These are phyloP conservation scores for Accipiter virgatus DNA, from an alignment of 2,113 vertebrate genomes.

Conservation along the genomic window DNA sequence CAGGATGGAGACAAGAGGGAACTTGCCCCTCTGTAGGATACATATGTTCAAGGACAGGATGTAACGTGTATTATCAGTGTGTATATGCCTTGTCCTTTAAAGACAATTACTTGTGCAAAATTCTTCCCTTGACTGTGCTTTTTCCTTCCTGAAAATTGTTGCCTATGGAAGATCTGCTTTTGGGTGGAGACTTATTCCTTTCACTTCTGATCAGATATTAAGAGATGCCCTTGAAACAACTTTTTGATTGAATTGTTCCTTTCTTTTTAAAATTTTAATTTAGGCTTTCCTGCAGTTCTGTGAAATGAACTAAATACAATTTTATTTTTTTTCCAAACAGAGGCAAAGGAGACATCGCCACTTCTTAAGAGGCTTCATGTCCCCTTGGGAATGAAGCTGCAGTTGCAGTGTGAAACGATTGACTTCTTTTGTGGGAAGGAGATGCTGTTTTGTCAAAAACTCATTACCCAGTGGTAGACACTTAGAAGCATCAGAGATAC, in stretches of 20 bases:
- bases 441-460: not conserved
- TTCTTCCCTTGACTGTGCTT: not conserved
- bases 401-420: not conserved
- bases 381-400: not conserved
- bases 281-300: not conserved
- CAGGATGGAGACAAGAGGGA: not conserved
- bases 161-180: not conserved
- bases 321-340: not conserved
- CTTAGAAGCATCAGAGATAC: not conserved
- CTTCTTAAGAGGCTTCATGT: not conserved
- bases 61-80: not conserved
- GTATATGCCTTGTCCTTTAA: not conserved
- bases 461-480: not conserved
- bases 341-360: not conserved
- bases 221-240: not conserved
- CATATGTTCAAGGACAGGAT: not conserved
- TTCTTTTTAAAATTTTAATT: not conserved
- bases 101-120: not conserved
- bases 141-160: slow-evolving; percentile 22
- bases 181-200: not conserved
- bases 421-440: not conserved
- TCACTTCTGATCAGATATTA: not conserved
- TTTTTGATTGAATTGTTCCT: not conserved
- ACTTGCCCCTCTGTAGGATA: fast-evolving
- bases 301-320: not conserved